phyloP scores from a whole-genome alignment of 2,797 vertebrate species.

The Gymnothorax reevesii region DNA sequence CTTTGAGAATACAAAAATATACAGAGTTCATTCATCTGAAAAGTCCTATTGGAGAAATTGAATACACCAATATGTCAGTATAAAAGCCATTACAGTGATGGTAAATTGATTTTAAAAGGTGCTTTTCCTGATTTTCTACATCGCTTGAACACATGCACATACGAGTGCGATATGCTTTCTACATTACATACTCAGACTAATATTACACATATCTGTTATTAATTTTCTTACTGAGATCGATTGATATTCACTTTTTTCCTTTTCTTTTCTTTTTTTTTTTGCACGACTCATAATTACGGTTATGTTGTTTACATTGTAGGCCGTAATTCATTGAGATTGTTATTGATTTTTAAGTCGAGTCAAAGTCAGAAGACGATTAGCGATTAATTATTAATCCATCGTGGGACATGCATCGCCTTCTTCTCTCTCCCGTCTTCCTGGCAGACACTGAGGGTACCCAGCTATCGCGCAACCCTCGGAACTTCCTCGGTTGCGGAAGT shows the following conservation, averaged over 20 bases:
- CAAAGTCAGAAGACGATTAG: neutral
- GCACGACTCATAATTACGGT: neutral
- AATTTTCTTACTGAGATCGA: neutral
- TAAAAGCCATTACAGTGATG: neutral
- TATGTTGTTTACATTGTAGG: neutral
- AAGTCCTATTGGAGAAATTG: neutral
- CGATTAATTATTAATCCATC: slow-evolving; percentile 11
- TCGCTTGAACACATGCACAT: neutral
- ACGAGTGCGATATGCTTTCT: neutral
- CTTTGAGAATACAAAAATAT: neutral
- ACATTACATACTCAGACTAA: neutral
- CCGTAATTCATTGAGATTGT: neutral
- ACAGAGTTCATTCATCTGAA: neutral
- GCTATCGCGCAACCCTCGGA: neutral
- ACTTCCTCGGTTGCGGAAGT: neutral
- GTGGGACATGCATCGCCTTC: neutral
- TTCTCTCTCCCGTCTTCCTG: neutral
- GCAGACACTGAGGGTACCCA: neutral
- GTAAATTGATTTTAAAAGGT: neutral
- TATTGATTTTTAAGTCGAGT: neutral
- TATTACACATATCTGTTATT: neutral
- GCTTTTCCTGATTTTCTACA: neutral
- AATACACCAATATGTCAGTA: neutral
- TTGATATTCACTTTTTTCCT: neutral
- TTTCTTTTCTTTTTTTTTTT: neutral